phyloP scores from a whole-genome alignment of 2,797 vertebrate species.

The Gila robusta region DNA sequence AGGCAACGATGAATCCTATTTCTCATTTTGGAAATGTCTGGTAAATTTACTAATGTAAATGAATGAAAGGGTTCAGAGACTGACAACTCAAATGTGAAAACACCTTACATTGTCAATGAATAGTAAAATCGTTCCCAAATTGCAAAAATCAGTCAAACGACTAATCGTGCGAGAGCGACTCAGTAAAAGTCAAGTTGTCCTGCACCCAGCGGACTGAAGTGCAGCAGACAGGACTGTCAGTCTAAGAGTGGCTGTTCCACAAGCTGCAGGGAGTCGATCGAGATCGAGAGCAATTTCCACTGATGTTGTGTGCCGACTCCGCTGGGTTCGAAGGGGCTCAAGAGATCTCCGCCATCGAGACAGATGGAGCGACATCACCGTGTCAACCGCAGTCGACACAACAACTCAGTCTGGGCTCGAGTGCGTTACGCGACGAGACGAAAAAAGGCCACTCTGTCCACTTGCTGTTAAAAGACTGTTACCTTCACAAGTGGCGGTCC shows the following conservation, averaged over 20 bases:
- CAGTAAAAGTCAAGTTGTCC: background rate
- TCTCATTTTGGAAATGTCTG: background rate
- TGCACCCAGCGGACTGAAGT: constrained; percentile 7
- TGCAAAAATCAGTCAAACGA: background rate
- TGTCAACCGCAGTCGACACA: constrained; percentile 72
- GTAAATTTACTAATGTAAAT: background rate
- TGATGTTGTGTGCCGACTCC: constrained; percentile 46
- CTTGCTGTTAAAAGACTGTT: constrained; percentile 86
- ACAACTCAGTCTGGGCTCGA: constrained; percentile 74
- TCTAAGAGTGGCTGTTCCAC: background rate
- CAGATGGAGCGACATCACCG: constrained; percentile 71
- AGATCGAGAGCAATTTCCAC: constrained; percentile 1
- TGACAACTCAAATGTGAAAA: background rate
- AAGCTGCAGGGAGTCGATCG: background rate
- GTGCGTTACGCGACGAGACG: constrained; percentile 73
- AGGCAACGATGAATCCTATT: background rate
- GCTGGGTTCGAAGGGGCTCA: constrained; percentile 44
- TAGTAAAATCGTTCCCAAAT: background rate
- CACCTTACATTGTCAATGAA: background rate
- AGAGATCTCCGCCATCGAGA: constrained; percentile 58
- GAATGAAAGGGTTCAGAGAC: background rate
- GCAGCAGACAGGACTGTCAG: background rate
- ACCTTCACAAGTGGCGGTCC: constrained; percentile 77
- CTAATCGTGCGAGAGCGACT: background rate
- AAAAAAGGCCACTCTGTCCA: constrained; percentile 73